Evolutionary conservation across 2,888 invertebrate species (phyloP).

Genomic region (Ceramica pisi): DNA sequence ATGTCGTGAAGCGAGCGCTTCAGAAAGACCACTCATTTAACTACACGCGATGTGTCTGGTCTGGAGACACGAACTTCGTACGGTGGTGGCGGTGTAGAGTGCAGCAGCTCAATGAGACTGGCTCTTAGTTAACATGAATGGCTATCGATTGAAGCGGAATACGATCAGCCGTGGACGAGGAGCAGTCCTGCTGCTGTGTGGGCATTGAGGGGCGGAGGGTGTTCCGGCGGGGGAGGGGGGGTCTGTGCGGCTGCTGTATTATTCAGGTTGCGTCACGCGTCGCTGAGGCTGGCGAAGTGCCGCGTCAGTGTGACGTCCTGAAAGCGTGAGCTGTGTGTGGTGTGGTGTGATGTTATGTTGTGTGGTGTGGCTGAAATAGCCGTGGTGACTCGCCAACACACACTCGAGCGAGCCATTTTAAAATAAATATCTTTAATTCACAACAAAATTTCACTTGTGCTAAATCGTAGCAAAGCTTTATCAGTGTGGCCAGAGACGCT

Average conservation of each 20-base stretch:
- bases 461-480: background rate
- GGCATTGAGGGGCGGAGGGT: background rate
- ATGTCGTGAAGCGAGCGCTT: background rate
- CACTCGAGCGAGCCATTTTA: background rate
- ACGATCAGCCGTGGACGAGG: background rate
- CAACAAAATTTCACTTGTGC: background rate
- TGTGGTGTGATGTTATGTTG: background rate
- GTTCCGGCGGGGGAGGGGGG: background rate
- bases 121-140: background rate
- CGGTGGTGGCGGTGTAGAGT: no score
- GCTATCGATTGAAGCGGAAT: background rate
- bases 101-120: no score
- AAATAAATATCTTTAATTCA: conserved; percentile 2
- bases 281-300: conserved; percentile 13
- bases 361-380: background rate
- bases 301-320: background rate
- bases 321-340: background rate
- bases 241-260: conserved; percentile 23
- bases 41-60: background rate
- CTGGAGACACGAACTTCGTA: background rate
- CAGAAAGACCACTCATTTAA: background rate
- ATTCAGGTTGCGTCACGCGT: conserved; percentile 28
- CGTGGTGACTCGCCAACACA: background rate
- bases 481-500: background rate
- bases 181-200: conserved; percentile 4